Percentiles rank a stretch among this genome's conserved stretches.
Evolutionary conservation across 1,140 invertebrate genomes (phyloP).

Genomic region (Sminthurides bifidus): DNA sequence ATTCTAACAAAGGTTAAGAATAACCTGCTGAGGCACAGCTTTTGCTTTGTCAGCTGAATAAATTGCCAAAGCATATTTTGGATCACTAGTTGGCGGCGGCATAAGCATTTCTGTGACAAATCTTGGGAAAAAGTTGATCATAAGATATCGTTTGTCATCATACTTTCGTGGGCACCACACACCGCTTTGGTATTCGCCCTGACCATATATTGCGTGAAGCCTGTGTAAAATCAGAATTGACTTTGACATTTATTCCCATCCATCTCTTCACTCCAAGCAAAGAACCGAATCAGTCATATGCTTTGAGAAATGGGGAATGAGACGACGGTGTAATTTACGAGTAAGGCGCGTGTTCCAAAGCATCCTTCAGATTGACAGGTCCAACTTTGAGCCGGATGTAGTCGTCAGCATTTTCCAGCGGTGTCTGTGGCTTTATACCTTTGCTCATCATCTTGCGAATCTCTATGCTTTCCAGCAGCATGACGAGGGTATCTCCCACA

Average conservation of each 20-base stretch:
- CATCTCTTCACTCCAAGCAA: background rate
- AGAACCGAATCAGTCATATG: background rate
- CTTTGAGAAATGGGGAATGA: background rate
- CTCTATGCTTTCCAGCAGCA: conserved; percentile 23
- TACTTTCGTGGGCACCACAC: conserved; percentile 29
- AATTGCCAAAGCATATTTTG: conserved; percentile 23
- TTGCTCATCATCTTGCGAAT: conserved; percentile 14
- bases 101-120: conserved; percentile 29
- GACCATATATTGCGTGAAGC: conserved; percentile 24
- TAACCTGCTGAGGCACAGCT: conserved; percentile 12
- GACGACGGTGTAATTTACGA: conserved; percentile 14
- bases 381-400: conserved; percentile 25
- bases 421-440: conserved; percentile 9
- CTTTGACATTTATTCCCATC: background rate
- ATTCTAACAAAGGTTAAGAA: background rate
- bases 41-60: conserved; percentile 11
- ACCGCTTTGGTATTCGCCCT: conserved; percentile 14
- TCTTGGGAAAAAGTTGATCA: conserved; percentile 28
- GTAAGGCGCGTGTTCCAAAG: conserved; percentile 22
- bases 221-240: conserved; percentile 2
- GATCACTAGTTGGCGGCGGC: conserved; percentile 8
- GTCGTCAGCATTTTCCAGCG: conserved; percentile 26
- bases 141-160: conserved; percentile 26
- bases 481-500: conserved; percentile 25
- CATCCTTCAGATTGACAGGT: conserved; percentile 15